Evolutionary conservation across 2,113 vertebrate genomes (phyloP).

Genomic region (Smithornis capensis): DNA sequence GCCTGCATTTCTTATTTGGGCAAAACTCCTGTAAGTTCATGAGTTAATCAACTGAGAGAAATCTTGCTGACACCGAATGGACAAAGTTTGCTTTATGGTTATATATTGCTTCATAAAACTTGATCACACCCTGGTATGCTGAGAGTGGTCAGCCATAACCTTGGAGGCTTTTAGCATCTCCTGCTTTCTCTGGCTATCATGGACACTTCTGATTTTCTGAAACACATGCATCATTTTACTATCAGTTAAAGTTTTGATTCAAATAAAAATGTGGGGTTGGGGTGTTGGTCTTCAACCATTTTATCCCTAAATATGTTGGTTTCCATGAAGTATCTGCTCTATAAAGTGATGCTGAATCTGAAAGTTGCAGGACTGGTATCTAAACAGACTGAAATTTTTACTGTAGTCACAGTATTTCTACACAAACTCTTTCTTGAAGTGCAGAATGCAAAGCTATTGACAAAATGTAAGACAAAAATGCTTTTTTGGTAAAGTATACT

Average conservation of each 20-base stretch:
- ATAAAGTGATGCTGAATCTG: neutral
- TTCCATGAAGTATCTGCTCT: neutral
- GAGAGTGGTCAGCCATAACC: neutral
- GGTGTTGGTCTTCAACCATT: neutral
- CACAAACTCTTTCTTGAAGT: neutral
- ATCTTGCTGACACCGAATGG: neutral
- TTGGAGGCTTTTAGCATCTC: neutral
- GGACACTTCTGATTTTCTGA: neutral
- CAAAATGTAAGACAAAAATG: neutral
- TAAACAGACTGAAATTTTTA: neutral
- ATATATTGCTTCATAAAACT: neutral
- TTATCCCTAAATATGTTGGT: neutral
- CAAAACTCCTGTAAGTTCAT: neutral
- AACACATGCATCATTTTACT: neutral
- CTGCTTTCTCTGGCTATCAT: neutral
- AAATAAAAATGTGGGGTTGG: rapidly evolving
- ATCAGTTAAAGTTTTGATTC: neutral
- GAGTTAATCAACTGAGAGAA: neutral
- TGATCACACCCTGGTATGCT: rapidly evolving
- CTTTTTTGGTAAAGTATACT: neutral
- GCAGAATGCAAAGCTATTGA: neutral
- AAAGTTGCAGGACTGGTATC: neutral
- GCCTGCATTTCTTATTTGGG: neutral
- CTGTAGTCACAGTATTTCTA: neutral
- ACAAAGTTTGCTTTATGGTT: neutral